Conservation (phyloP, 2,888 invertebrate species). For the Pachymerium ferrugineum region DNA sequence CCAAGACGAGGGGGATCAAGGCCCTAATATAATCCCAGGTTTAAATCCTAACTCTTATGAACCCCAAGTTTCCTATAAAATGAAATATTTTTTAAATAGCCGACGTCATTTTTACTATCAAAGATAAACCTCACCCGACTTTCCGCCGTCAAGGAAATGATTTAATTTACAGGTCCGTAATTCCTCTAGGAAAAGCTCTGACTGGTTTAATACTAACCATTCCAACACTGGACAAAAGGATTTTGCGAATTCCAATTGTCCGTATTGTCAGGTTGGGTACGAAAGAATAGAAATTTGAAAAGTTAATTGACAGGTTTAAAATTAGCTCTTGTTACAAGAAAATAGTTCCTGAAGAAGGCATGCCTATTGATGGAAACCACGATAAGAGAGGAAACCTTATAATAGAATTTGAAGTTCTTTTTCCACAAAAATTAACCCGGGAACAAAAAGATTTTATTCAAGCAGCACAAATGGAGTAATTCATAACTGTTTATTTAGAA, state of each 20-base stretch:
- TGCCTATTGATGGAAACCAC: not conserved
- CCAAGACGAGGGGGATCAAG: slow-evolving; percentile 14
- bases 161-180: not conserved
- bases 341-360: not conserved
- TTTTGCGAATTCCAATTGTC: not conserved
- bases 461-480: not conserved
- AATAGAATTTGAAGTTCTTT: not conserved
- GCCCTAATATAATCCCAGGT: slow-evolving; percentile 30
- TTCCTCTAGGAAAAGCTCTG: not conserved
- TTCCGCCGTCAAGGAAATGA: not conserved
- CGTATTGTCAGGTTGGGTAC: not conserved
- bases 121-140: not conserved
- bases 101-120: slow-evolving; percentile 17
- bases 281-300: not conserved
- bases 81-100: not conserved
- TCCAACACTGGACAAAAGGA: not conserved
- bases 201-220: not conserved
- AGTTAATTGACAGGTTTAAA: not conserved
- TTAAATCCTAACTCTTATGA: slow-evolving; percentile 64
- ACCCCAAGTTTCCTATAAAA: not conserved
- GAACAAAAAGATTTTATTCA: not conserved
- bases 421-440: not conserved
- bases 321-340: not conserved
- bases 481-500: not conserved
- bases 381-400: not conserved